Conservation (phyloP, 2,797 vertebrate species). For the Lacerta bilineata region DNA sequence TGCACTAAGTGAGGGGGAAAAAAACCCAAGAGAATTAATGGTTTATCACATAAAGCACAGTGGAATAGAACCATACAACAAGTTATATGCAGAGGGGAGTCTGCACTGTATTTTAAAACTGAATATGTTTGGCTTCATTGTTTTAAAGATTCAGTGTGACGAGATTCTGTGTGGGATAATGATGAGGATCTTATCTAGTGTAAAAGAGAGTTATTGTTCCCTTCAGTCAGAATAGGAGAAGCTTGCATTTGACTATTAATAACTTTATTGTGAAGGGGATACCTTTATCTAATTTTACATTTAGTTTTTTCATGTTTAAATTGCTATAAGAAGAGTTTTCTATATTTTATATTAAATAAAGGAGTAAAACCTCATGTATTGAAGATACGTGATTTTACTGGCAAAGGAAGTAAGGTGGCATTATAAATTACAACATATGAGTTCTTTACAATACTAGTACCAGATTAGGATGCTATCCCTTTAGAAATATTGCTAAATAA, state of each 20-base stretch:
- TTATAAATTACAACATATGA: not conserved
- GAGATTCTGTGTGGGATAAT: not conserved
- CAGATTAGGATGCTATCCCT: not conserved
- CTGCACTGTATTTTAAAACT: not conserved
- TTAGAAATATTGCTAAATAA: slow-evolving; percentile 6
- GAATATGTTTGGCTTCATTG: not conserved
- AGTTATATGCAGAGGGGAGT: not conserved
- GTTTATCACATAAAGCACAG: not conserved
- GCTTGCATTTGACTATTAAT: not conserved
- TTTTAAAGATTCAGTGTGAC: not conserved
- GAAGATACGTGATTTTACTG: not conserved
- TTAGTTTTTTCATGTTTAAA: not conserved
- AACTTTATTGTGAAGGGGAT: not conserved
- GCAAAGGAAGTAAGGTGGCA: not conserved
- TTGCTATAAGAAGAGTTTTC: not conserved
- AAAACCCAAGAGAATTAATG: not conserved
- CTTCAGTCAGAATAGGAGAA: not conserved
- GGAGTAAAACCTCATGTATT: not conserved
- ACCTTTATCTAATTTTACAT: not conserved
- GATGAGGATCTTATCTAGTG: not conserved
- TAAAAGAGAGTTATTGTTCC: not conserved
- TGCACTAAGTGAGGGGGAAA: not conserved
- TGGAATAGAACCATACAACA: not conserved
- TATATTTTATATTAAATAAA: not conserved
- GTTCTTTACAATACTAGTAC: not conserved